These are phyloP conservation scores for Hydrolagus colliei DNA, from an alignment of 2,797 vertebrate species.

Conservation along the genomic window DNA sequence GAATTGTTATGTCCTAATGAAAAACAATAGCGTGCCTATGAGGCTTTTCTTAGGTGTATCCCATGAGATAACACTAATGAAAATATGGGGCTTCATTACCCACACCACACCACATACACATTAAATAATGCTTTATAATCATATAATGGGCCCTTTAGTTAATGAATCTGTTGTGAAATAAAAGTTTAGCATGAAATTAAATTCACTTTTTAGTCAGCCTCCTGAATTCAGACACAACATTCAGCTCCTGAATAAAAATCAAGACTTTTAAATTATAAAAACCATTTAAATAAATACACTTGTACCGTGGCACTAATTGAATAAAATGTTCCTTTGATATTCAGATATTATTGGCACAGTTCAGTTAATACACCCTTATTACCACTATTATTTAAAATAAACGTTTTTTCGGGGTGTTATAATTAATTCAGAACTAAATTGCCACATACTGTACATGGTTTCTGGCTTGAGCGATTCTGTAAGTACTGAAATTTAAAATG, in stretches of 20 bases:
- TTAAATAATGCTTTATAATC: slow-evolving; percentile 31
- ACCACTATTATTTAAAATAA: no score
- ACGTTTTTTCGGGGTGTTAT: no score
- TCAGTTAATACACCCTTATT: no score
- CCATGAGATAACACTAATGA: slow-evolving; percentile 21
- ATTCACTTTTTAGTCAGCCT: not conserved
- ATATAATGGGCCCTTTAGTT: slow-evolving; percentile 24
- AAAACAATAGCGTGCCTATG: slow-evolving; percentile 25
- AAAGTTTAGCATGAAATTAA: slow-evolving; percentile 30
- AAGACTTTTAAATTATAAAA: no score
- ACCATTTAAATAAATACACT: no score
- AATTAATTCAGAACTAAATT: no score
- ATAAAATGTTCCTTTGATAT: no score
- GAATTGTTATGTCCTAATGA: slow-evolving; percentile 26
- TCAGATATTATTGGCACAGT: no score
- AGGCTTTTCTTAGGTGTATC: not conserved
- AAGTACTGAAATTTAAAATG: not conserved
- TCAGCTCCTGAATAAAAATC: no score
- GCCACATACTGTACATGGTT: no score
- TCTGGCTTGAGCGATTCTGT: no score
- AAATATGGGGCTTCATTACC: slow-evolving; percentile 22
- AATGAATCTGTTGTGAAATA: slow-evolving; percentile 26
- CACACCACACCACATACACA: slow-evolving; percentile 15
- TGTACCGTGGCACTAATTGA: no score
- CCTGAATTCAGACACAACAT: not conserved